Percentiles rank a stretch among this genome's conserved stretches.
Conservation (phyloP, 2,113 vertebrate genomes). For the Bucco capensis region DNA sequence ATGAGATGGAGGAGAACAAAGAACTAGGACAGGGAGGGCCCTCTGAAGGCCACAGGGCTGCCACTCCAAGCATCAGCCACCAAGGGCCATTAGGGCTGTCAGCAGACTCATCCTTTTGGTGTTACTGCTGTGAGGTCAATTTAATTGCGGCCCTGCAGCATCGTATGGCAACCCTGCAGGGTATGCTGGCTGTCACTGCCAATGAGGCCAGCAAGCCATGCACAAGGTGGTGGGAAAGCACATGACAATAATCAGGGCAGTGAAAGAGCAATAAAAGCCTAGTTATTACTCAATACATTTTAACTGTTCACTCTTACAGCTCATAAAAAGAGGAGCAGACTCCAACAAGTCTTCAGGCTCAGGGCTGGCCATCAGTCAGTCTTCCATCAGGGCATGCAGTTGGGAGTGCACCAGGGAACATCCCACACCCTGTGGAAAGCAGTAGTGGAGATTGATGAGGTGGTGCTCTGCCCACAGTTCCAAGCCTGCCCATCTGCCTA, state of each 20-base stretch:
- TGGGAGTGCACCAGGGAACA: not conserved
- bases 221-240: not conserved
- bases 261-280: not conserved
- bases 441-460: not conserved
- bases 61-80: not conserved
- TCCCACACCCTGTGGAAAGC: not conserved
- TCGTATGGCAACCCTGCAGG: not conserved
- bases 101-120: not conserved
- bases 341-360: not conserved
- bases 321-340: not conserved
- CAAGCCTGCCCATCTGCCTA: not conserved
- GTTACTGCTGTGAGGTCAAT: not conserved
- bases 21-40: not conserved
- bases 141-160: not conserved
- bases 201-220: not conserved
- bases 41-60: not conserved
- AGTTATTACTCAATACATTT: not conserved
- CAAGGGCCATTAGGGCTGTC: not conserved
- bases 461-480: not conserved
- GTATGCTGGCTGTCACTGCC: not conserved
- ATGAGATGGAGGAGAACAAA: slow-evolving; percentile 56
- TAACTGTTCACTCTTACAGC: not conserved
- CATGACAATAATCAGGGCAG: not conserved
- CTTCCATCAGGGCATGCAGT: not conserved
- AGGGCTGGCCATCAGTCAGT: not conserved